Evolutionary conservation across 2,797 vertebrate species (phyloP), one percentile per base, ranked within the genome.

Genomic region (Crax fasciolata): DNA sequence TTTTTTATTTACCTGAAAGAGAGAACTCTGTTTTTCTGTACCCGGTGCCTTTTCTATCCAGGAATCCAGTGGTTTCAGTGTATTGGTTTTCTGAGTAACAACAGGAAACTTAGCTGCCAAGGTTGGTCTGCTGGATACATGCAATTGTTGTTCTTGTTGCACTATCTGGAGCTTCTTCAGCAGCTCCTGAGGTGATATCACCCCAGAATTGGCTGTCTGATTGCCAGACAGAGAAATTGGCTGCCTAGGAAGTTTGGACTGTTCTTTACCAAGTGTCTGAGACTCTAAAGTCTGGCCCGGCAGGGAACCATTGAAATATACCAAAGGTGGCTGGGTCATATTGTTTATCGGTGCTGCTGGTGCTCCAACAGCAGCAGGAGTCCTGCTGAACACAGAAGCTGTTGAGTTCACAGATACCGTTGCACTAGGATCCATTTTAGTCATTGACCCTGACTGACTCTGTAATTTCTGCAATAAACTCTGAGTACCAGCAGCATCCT

Each of bases 151-250:
- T 25, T 99, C 98, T 90, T 99, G 98, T 62, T 99, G 99, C 35
- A 99, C 99, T 21, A 98, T 96, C 92, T 99, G 99, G 18, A 99
- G 98, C 87, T 98, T 99, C 80, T 98, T 98, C 84, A 99, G 74
- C 19, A 99, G 97, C 94, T 99, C 99, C 12, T 99, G 98, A 55
- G 99, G 98, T 5, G 99, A 99, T 84, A 99, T 97, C 90, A 98
- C 98, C 7, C 98, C 98, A 3, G 98, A 95, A 49, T 6, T 84
- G 28, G 91, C 48, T 5, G 96, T 32, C 57, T 95, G 98, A 80
- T 46, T 93, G 91, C 96, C 94, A 27, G 93, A 73, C 82, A 97
- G 51, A 30, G 97, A 41, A 51, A 98, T 87, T 0, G 82, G 23
- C 28, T 96, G 97, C 24, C 93, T 88, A 70, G 97, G 89, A 66